Evolutionary conservation across 1,140 invertebrate species (phyloP).

Genomic region (Habropoda laboriosa): DNA sequence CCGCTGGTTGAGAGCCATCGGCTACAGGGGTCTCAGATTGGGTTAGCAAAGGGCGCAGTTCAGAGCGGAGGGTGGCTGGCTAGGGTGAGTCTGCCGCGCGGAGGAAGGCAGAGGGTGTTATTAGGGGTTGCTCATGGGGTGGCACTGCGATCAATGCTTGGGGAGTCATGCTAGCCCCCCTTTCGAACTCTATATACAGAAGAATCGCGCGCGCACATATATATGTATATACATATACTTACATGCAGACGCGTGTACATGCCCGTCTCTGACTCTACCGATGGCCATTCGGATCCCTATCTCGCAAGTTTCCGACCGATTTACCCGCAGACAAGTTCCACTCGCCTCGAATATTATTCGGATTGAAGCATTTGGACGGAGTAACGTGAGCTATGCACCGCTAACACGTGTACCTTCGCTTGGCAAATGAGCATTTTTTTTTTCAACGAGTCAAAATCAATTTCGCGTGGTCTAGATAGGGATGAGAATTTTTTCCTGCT

Average conservation of each 20-base stretch:
- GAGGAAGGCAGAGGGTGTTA: constrained; percentile 74
- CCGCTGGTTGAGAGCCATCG: constrained; percentile 74
- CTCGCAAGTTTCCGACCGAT: constrained; percentile 40
- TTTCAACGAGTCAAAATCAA: too few species aligned
- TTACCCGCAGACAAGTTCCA: constrained; percentile 7
- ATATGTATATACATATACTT: too few species aligned
- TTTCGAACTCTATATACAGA: constrained; percentile 64
- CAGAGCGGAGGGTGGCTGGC: constrained; percentile 68
- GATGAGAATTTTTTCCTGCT: too few species aligned
- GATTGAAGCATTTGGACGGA: neutral
- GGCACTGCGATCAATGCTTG: constrained; percentile 79
- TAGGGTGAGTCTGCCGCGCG: constrained; percentile 44
- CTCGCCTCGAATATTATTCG: neutral
- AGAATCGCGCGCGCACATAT: constrained; percentile 47
- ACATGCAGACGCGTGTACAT: too few species aligned
- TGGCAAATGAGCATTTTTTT: too few species aligned
- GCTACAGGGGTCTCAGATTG: constrained; percentile 74
- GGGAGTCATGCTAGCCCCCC: constrained; percentile 75
- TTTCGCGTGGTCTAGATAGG: too few species aligned
- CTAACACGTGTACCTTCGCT: neutral
- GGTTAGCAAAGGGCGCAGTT: constrained; percentile 77
- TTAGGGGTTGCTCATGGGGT: constrained; percentile 81
- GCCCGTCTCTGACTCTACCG: neutral
- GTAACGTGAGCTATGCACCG: neutral
- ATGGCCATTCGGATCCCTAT: constrained; percentile 35